Conservation (phyloP, 2,113 vertebrate species). For the Atlantisia rogersi region DNA sequence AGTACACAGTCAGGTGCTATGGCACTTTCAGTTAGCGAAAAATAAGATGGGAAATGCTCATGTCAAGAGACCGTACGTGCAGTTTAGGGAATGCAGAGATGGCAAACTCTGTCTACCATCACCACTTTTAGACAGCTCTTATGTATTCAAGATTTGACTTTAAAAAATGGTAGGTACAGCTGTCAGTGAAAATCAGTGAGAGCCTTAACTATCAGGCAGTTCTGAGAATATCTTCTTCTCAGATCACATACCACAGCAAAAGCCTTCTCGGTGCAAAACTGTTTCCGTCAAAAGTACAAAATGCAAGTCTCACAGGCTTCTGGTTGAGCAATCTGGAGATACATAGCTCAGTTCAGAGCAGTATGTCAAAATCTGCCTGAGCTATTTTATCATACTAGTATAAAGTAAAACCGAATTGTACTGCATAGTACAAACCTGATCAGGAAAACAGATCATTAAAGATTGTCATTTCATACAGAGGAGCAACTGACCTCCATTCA, state of each 20-base stretch:
- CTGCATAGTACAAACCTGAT: background rate
- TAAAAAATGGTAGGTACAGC: background rate
- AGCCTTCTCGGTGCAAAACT: background rate
- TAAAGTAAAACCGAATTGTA: background rate
- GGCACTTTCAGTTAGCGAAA: background rate
- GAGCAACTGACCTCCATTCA: background rate
- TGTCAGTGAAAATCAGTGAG: background rate
- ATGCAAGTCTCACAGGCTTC: background rate
- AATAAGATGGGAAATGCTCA: background rate
- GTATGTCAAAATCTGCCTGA: background rate
- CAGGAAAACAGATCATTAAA: background rate
- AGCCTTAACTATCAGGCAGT: background rate
- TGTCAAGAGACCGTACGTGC: background rate
- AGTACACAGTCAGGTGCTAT: background rate
- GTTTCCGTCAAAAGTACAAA: background rate
- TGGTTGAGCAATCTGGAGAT: background rate
- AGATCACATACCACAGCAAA: background rate
- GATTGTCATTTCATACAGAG: background rate
- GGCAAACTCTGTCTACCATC: background rate
- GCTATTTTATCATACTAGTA: background rate
- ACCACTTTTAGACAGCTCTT: background rate
- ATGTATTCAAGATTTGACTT: background rate
- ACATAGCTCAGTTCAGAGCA: background rate
- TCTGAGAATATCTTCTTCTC: background rate
- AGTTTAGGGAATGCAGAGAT: background rate